Evolutionary conservation across 2,113 vertebrate species (phyloP).

Genomic region (Antigone vipio): DNA sequence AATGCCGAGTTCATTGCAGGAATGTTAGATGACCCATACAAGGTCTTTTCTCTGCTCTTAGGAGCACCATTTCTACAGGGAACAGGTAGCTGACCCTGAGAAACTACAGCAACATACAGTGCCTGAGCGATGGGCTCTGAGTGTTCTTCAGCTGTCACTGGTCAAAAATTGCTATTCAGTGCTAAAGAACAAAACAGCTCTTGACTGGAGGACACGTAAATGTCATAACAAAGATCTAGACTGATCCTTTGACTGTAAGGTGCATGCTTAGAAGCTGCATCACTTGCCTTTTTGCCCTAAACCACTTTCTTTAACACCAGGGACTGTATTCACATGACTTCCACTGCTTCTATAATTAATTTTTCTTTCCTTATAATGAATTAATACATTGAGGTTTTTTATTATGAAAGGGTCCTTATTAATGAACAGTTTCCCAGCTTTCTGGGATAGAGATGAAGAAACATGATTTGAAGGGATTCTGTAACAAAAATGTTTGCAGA

Average conservation of each 20-base stretch:
- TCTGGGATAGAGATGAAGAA: background rate
- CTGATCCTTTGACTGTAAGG: background rate
- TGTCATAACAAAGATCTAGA: background rate
- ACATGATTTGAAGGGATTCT: background rate
- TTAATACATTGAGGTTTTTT: background rate
- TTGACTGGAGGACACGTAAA: background rate
- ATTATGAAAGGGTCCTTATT: background rate
- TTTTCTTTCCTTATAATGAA: background rate
- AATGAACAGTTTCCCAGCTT: background rate
- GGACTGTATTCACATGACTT: background rate
- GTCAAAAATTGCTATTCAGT: background rate
- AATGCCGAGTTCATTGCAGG: background rate
- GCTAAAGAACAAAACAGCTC: background rate
- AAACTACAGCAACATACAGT: background rate
- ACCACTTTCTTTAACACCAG: background rate
- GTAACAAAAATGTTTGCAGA: background rate
- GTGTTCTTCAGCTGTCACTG: background rate
- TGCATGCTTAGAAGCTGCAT: background rate
- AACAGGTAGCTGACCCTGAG: background rate
- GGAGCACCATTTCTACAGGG: background rate
- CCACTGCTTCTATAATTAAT: background rate
- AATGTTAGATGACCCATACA: background rate
- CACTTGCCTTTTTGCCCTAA: background rate
- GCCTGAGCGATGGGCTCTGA: background rate
- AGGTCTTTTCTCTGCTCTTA: background rate